These are phyloP conservation scores for Diarsia rubi DNA, from an alignment of 2,888 invertebrate species.

Conservation along the genomic window DNA sequence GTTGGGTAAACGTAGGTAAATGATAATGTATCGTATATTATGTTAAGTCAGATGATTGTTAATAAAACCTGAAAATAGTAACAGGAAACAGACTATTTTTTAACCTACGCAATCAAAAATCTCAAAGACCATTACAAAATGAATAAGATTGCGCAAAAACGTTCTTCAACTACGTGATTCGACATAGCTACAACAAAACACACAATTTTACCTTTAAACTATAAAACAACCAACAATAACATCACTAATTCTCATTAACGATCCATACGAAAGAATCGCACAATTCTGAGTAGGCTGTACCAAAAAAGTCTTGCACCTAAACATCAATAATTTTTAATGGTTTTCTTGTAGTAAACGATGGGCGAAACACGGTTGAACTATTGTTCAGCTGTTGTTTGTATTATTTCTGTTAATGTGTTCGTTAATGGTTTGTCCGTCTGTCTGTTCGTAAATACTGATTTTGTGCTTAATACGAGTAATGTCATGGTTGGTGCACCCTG, in stretches of 20 bases:
- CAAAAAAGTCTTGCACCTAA: constrained; percentile 73
- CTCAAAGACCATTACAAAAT: neutral
- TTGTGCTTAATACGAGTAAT: constrained; percentile 80
- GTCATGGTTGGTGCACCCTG: constrained; percentile 73
- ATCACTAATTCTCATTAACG: constrained; percentile 70
- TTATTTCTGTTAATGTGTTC: constrained; percentile 84
- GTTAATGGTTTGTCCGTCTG: constrained; percentile 82
- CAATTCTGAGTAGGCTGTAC: constrained; percentile 79
- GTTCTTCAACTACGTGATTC: constrained; percentile 32
- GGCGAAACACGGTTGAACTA: constrained; percentile 68
- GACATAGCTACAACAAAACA: constrained; percentile 40
- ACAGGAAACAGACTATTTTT: too few species aligned
- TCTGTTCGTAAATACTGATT: constrained; percentile 83
- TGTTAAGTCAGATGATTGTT: too few species aligned
- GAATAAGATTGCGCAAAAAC: constrained; percentile 36
- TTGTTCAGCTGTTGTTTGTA: constrained; percentile 73
- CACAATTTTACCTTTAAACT: constrained; percentile 58
- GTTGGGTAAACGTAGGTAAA: too few species aligned
- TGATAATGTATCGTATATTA: too few species aligned
- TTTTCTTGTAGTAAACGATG: constrained; percentile 84
- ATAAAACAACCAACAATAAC: constrained; percentile 67
- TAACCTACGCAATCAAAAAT: too few species aligned
- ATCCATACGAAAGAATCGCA: constrained; percentile 65
- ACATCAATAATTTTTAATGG: constrained; percentile 87
- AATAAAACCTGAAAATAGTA: too few species aligned